Percentiles rank a stretch among this genome's conserved stretches.
These are phyloP conservation scores for Dryobotodes eremita DNA, from an alignment of 2,888 invertebrate genomes.

Conservation along the genomic window DNA sequence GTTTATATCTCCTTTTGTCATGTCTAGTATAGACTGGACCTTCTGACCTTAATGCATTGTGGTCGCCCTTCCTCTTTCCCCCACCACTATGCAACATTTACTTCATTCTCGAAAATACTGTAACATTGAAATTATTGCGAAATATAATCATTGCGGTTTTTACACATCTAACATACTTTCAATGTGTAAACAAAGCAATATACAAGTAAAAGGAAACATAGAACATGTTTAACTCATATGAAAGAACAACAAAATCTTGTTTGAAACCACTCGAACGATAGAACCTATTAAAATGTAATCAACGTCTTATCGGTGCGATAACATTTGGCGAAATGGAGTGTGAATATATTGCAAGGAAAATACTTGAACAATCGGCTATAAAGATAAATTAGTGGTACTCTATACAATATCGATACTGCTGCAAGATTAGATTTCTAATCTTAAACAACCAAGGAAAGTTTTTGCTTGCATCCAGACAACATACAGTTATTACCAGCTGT, in stretches of 20 bases:
- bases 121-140: conserved; percentile 60
- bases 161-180: conserved; percentile 46
- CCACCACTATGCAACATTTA: conserved; percentile 49
- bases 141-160: conserved; percentile 39
- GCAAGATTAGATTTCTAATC: conserved; percentile 47
- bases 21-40: not conserved
- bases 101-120: conserved; percentile 56
- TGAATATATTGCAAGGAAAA: conserved; percentile 49
- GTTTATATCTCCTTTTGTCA: not conserved
- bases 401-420: not conserved
- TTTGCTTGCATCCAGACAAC: conserved; percentile 1
- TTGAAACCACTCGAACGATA: conserved; percentile 45
- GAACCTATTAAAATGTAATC: conserved; percentile 62
- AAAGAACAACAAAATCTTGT: conserved; percentile 26
- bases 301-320: conserved; percentile 60
- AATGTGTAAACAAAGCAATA: conserved; percentile 39
- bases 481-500: conserved; percentile 6
- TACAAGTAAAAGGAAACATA: not conserved
- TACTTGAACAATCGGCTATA: conserved; percentile 38
- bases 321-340: conserved; percentile 45
- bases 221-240: conserved; percentile 2
- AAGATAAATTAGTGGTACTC: conserved; percentile 42
- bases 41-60: conserved; percentile 17
- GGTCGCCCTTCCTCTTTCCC: conserved; percentile 68
- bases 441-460: conserved; percentile 6